A percentile compares a stretch with the other conserved stretches of the same genome.
These are phyloP conservation scores for Bathynomus jamesi DNA, from an alignment of 1,140 invertebrate genomes.

Conservation along the genomic window DNA sequence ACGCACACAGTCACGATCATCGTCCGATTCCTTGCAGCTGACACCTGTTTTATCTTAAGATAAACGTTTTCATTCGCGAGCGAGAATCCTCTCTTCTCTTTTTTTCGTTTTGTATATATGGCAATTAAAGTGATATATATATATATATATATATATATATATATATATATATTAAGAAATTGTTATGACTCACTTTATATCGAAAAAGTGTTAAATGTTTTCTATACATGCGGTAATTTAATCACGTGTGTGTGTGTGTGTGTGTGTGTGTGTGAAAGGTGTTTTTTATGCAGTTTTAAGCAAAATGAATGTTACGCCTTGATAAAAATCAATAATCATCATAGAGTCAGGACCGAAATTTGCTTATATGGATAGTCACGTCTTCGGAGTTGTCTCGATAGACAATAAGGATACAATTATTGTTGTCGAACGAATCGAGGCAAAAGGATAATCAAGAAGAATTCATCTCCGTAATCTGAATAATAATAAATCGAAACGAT, in stretches of 20 bases:
- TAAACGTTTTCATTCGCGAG: background rate
- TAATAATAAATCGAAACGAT: background rate
- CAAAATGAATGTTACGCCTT: too few species aligned
- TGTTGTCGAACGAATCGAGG: too few species aligned
- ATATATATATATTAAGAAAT: background rate
- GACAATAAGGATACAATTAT: background rate
- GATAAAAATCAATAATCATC: background rate
- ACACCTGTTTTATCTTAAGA: background rate
- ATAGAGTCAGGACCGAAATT: background rate
- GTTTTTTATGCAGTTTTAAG: too few species aligned
- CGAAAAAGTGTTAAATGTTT: too few species aligned
- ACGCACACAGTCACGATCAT: background rate
- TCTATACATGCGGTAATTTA: too few species aligned
- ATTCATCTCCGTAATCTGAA: background rate
- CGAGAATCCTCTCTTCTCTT: background rate
- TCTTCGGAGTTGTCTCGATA: background rate
- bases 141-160: slow-evolving; percentile 3
- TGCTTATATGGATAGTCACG: background rate
- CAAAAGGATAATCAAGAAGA: background rate
- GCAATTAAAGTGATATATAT: background rate
- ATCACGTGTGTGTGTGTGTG: background rate
- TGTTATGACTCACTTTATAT: background rate
- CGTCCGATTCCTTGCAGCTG: background rate
- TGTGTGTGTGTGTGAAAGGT: background rate
- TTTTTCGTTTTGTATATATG: background rate